Evolutionary conservation across 2,113 vertebrate species (phyloP).

Genomic region (Bucco capensis): DNA sequence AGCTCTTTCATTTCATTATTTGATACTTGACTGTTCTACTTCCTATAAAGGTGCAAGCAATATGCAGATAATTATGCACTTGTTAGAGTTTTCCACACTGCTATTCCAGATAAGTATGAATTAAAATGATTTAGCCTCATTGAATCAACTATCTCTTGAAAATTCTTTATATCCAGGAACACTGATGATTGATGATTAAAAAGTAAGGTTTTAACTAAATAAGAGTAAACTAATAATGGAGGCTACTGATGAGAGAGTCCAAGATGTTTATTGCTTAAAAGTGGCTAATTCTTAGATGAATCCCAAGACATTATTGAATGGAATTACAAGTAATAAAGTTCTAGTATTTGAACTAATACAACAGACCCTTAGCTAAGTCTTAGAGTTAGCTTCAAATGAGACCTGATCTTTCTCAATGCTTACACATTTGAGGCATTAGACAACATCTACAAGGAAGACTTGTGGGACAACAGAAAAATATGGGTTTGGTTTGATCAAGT

Average conservation of each 20-base stretch:
- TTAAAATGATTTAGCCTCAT: not conserved
- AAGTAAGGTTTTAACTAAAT: not conserved
- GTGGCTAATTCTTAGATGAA: not conserved
- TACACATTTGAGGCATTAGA: not conserved
- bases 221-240: not conserved
- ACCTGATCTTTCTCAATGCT: not conserved
- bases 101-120: not conserved
- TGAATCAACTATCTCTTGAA: not conserved
- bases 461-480: not conserved
- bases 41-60: constrained; percentile 11
- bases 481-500: not conserved
- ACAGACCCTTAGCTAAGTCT: not conserved
- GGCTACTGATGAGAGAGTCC: not conserved
- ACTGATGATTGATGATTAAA: not conserved
- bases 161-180: not conserved
- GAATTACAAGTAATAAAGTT: not conserved
- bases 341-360: not conserved
- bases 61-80: constrained; percentile 25
- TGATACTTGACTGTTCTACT: constrained; percentile 27
- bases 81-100: not conserved
- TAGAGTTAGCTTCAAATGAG: not conserved
- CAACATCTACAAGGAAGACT: not conserved
- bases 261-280: not conserved
- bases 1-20: constrained; percentile 20
- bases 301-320: not conserved